Evolutionary conservation across 1,140 invertebrate genomes (phyloP), one percentile per base, ranked within the genome.

Genomic region (Cheumatopsyche charites): DNA sequence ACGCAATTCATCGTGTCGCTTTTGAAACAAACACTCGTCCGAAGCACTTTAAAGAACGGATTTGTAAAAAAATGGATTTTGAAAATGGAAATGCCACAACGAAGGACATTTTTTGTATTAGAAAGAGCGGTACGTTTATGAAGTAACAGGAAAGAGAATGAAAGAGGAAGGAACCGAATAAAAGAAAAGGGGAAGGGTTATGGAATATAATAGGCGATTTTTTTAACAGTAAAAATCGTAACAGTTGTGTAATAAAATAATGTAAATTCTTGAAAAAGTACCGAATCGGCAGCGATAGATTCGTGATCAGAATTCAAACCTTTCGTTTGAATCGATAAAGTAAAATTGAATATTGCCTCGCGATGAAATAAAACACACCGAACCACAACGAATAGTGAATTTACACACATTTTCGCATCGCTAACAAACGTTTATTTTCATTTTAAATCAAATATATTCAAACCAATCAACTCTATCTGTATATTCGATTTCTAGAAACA

Each of bases 61-160:
- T 36, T 36, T 36, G 9, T 36, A 47, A 47, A 15, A 58, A 58
- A 58, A 2, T 26, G 55, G 23, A 58, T 58, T 58, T 58, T 26
- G 55, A 19, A 58, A 58, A 58, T 58, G 55, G 21, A 58, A 58
- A 58, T 26, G 23, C 13, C 23, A 58, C 55, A 58, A 25, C 23
- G 21, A 5, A 23, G 25, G 25, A 58, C 55, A 58, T 58, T 58
- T n/a, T 58, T 58, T 58, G 23, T 58, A 25, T 58, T 23, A 19
- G 23, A 23, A n/a, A 19, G 55, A 58, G 25, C 25, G 55, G 55
- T 58, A 58, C 55, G 25, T 58, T 58, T 58, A 58, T 58, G 55
- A 58, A 58, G 55, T 58, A 17, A 58, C 55, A 58, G 55, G 55
- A 58, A 58, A 58, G 55, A 58, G 23, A 58, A 58, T 58, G 25